phyloP scores from a whole-genome alignment of 2,797 vertebrate species.

The Eulemur albifrons region DNA sequence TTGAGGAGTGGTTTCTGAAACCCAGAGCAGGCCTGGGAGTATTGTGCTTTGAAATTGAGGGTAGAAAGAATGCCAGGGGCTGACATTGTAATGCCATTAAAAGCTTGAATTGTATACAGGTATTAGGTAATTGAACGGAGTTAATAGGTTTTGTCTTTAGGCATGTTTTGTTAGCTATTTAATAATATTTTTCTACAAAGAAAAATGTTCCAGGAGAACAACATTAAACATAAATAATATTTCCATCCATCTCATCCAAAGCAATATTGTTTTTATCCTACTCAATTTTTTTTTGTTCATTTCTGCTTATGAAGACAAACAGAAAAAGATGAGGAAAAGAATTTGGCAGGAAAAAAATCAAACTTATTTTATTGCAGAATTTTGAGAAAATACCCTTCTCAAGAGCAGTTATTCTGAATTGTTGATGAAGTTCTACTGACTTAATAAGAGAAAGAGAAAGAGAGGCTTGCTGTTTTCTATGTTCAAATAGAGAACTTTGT shows the following conservation, averaged over 20 bases:
- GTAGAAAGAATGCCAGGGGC: background rate
- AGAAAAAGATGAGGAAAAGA: background rate
- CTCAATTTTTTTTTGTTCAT: background rate
- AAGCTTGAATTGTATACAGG: background rate
- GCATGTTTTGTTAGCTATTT: constrained; percentile 23
- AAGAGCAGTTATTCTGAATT: background rate
- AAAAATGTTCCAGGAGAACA: constrained; percentile 12
- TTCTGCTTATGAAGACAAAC: constrained; percentile 42
- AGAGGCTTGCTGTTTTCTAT: background rate
- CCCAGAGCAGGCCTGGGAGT: background rate
- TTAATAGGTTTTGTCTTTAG: constrained; percentile 52
- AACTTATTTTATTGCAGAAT: background rate
- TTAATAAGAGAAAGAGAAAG: background rate
- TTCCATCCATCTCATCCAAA: constrained; percentile 13
- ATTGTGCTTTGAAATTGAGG: background rate
- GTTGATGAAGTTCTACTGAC: background rate
- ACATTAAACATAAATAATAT: background rate
- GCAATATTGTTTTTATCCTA: background rate
- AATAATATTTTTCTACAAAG: constrained; percentile 35
- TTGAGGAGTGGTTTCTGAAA: background rate
- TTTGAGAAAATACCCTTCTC: background rate
- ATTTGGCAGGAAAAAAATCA: background rate
- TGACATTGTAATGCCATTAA: background rate
- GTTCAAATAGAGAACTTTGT: background rate
- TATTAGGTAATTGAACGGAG: constrained; percentile 14